phyloP scores from a whole-genome alignment of 2,797 vertebrate genomes.

The Phoebastria nigripes region DNA sequence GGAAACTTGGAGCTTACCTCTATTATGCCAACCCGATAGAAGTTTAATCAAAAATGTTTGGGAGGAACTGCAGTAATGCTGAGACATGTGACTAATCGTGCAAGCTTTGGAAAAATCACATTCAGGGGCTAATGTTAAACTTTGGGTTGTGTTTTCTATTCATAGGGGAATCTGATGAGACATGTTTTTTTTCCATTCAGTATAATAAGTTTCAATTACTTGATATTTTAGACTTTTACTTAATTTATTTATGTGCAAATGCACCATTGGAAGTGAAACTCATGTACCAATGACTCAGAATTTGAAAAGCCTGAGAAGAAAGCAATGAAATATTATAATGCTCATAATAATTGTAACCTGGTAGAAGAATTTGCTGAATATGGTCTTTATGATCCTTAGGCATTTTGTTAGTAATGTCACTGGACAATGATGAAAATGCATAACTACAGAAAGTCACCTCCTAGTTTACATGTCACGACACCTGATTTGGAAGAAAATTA shows the following conservation, averaged over 20 bases:
- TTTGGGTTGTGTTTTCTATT: not conserved
- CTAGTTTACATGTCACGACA: not conserved
- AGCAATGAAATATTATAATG: not conserved
- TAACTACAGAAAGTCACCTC: not conserved
- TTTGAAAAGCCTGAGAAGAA: not conserved
- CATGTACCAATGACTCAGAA: not conserved
- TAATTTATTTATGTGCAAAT: conserved; percentile 12
- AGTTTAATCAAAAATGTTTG: not conserved
- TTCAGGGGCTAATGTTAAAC: not conserved
- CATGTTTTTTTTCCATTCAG: not conserved
- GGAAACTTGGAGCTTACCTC: not conserved
- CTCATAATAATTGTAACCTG: not conserved
- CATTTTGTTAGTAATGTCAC: not conserved
- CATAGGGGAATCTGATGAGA: not conserved
- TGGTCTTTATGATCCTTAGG: not conserved
- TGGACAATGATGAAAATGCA: conserved; percentile 14
- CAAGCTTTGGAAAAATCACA: not conserved
- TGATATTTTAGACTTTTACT: not conserved
- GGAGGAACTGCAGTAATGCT: not conserved
- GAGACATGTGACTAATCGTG: not conserved
- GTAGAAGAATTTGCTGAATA: conserved; percentile 20
- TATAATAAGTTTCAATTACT: not conserved
- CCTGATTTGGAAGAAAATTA: not conserved
- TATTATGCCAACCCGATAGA: fast-evolving
- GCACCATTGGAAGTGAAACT: not conserved